Evolutionary conservation across 92 coral and sea anemone genomes (phyloP).

Genomic region (Plumapathes pennacea): DNA sequence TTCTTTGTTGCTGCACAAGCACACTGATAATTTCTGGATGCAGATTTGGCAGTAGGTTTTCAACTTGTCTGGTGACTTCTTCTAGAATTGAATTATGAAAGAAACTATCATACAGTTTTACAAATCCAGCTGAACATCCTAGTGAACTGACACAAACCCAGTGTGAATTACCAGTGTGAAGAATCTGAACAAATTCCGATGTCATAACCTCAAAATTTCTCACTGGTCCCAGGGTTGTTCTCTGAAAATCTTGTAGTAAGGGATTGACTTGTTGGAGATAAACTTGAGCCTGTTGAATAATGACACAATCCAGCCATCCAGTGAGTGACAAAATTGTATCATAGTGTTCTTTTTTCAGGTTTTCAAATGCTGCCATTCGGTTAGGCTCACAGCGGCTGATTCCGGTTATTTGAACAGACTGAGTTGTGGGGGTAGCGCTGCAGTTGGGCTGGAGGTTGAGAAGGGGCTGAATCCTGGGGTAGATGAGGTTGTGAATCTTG

Average conservation of each 20-base stretch:
- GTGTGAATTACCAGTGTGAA: constrained; percentile 41
- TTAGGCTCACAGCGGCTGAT: constrained; percentile 17
- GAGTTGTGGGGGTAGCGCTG: too few relatives aligned
- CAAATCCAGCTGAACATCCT: constrained; percentile 35
- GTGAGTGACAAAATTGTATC: constrained; percentile 29
- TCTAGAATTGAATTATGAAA: too few relatives aligned
- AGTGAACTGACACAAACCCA: constrained; percentile 48
- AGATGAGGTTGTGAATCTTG: too few relatives aligned
- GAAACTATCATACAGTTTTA: constrained; percentile 35
- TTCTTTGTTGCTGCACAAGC: constrained; percentile 50
- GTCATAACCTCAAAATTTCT: constrained; percentile 55
- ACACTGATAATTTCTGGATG: constrained; percentile 24
- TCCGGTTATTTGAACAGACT: too few relatives aligned
- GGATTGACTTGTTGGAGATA: constrained; percentile 17
- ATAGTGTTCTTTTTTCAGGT: constrained; percentile 35
- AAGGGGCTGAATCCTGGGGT: too few relatives aligned
- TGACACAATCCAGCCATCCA: constrained; percentile 63
- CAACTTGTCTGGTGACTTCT: too few relatives aligned
- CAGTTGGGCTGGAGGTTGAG: too few relatives aligned
- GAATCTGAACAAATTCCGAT: constrained; percentile 51
- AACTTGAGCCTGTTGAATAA: constrained; percentile 47
- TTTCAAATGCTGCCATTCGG: constrained; percentile 16
- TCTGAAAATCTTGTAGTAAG: constrained; percentile 53
- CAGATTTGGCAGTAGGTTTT: too few relatives aligned
- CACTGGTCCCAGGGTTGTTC: constrained; percentile 52